phyloP scores from a whole-genome alignment of 2,888 invertebrate species.

The Himalopsyche kuldschensis region DNA sequence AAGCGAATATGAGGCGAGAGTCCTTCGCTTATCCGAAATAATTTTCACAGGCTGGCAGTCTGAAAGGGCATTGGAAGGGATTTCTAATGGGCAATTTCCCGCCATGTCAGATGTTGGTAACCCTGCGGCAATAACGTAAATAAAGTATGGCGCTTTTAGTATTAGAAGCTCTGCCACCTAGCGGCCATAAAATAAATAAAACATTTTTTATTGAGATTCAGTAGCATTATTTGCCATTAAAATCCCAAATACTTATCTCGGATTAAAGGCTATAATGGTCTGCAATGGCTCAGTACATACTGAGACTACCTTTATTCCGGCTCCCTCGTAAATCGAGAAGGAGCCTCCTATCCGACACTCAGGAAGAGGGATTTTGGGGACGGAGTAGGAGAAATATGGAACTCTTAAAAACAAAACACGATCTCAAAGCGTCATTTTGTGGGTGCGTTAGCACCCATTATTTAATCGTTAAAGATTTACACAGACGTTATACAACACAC shows the following conservation, averaged over 20 bases:
- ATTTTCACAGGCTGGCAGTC: background rate
- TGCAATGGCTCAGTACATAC: too few species aligned
- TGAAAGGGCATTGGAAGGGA: background rate
- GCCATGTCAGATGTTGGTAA: background rate
- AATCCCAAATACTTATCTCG: background rate
- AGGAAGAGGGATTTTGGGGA: too few species aligned
- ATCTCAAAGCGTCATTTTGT: too few species aligned
- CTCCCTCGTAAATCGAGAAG: too few species aligned
- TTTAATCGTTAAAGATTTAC: too few species aligned
- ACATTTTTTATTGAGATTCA: background rate
- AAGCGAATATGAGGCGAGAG: background rate
- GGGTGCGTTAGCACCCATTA: too few species aligned
- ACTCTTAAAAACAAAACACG: too few species aligned
- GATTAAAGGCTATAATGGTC: background rate
- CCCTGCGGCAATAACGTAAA: background rate
- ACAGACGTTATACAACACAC: too few species aligned
- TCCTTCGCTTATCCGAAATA: background rate
- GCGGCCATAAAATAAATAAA: background rate
- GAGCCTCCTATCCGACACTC: too few species aligned
- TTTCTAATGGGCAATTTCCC: background rate
- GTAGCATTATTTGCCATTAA: background rate
- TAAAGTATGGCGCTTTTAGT: background rate
- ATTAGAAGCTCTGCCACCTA: background rate
- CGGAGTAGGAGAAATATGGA: too few species aligned
- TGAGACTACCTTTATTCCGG: too few species aligned